These are phyloP conservation scores for Microcebus griseorufus DNA, from an alignment of 2,113 vertebrate genomes.

Conservation along the genomic window DNA sequence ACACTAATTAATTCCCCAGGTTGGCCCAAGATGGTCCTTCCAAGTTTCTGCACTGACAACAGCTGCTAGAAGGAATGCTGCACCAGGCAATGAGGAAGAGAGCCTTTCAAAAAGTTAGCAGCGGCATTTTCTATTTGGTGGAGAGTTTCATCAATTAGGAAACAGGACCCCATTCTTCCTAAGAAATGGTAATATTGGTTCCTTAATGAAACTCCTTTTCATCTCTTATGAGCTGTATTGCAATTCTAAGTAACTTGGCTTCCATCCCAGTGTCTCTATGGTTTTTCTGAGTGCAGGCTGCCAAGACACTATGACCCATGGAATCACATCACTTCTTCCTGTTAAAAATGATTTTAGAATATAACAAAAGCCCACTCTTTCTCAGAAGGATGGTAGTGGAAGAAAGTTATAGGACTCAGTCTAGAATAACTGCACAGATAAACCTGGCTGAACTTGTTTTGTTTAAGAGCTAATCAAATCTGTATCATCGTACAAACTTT, in stretches of 20 bases:
- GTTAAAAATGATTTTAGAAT: slow-evolving; percentile 48
- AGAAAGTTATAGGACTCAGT: slow-evolving; percentile 71
- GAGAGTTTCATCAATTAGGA: background rate
- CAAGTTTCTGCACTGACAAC: background rate
- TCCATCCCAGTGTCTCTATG: slow-evolving; percentile 17
- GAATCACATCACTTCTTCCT: slow-evolving; percentile 40
- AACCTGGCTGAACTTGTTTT: slow-evolving; percentile 86
- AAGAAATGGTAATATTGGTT: slow-evolving; percentile 32
- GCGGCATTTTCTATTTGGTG: background rate
- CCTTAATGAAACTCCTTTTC: slow-evolving; percentile 58
- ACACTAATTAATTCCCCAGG: background rate
- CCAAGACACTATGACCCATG: slow-evolving; percentile 9
- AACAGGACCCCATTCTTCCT: slow-evolving; percentile 26
- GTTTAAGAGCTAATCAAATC: slow-evolving; percentile 82
- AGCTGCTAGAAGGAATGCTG: background rate
- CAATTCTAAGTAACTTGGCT: slow-evolving; percentile 40
- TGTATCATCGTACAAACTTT: slow-evolving; percentile 82
- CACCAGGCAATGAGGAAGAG: background rate
- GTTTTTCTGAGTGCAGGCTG: background rate
- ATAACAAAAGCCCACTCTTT: slow-evolving; percentile 61
- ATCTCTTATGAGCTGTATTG: background rate
- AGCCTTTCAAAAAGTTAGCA: background rate
- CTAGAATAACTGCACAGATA: slow-evolving; percentile 67
- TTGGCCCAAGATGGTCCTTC: background rate
- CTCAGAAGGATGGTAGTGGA: slow-evolving; percentile 58